Percentiles rank a stretch among this genome's conserved stretches.
Conservation (phyloP, 2,113 vertebrate species). For the Holacanthus passer region DNA sequence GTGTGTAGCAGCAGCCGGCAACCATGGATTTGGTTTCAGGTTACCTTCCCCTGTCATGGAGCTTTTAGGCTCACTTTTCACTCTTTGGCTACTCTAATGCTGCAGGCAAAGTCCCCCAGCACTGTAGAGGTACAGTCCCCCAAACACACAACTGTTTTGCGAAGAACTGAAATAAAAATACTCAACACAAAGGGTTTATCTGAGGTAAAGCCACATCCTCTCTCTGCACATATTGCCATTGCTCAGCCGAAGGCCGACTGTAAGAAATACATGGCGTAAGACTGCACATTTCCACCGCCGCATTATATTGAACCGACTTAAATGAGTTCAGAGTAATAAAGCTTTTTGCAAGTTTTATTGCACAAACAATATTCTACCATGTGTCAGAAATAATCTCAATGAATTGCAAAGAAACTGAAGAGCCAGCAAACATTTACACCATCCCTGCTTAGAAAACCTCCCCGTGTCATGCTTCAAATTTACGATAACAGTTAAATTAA, state of each 20-base stretch:
- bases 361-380: slow-evolving; percentile 66
- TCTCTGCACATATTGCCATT: not conserved
- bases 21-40: slow-evolving; percentile 95
- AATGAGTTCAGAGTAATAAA: slow-evolving; percentile 70
- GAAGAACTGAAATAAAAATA: slow-evolving; percentile 73
- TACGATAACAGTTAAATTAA: slow-evolving; percentile 86
- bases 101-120: slow-evolving; percentile 90
- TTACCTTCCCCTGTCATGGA: slow-evolving; percentile 91
- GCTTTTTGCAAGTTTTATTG: slow-evolving; percentile 72
- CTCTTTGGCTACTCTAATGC: slow-evolving; percentile 87
- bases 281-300: slow-evolving; percentile 39
- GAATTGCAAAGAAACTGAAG: slow-evolving; percentile 68
- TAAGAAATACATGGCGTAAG: slow-evolving; percentile 43
- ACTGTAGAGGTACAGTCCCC: slow-evolving; percentile 91
- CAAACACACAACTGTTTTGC: slow-evolving; percentile 85
- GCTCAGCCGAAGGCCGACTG: slow-evolving; percentile 37
- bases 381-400: slow-evolving; percentile 72
- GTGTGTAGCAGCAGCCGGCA: slow-evolving; percentile 90
- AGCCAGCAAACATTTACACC: slow-evolving; percentile 62
- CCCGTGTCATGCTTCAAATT: slow-evolving; percentile 76
- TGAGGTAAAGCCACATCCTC: slow-evolving; percentile 36
- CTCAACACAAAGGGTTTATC: slow-evolving; percentile 37
- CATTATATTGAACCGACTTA: slow-evolving; percentile 61
- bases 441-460: slow-evolving; percentile 57
- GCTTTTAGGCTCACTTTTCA: slow-evolving; percentile 96